phyloP scores from a whole-genome alignment of 2,797 vertebrate genomes.

The Propithecus perrieri region DNA sequence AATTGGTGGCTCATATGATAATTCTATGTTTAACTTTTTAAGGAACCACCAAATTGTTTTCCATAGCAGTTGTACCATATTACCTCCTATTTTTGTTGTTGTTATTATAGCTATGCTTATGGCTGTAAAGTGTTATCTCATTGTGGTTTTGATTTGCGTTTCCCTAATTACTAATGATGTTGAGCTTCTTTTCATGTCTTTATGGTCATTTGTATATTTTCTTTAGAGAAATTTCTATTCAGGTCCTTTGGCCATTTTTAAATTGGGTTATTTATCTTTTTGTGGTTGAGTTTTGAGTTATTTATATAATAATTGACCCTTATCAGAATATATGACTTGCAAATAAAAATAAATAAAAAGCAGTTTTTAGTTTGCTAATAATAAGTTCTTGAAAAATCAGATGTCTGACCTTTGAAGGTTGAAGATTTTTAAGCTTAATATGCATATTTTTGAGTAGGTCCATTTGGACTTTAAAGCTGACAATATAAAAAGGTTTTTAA shows the following conservation, averaged over 20 bases:
- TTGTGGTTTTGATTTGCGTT: too few relatives aligned
- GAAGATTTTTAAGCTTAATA: not conserved
- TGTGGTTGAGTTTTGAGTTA: not conserved
- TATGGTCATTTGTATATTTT: not conserved
- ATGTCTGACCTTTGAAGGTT: not conserved
- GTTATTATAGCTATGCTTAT: too few relatives aligned
- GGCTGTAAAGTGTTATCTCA: too few relatives aligned
- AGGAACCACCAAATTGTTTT: not conserved
- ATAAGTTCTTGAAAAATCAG: not conserved
- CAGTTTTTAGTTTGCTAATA: not conserved
- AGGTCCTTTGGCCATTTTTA: not conserved
- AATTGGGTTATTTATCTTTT: not conserved
- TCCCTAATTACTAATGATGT: too few relatives aligned
- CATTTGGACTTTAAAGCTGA: not conserved
- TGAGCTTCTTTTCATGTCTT: too few relatives aligned
- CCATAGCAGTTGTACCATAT: not conserved
- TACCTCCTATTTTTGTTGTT: too few relatives aligned
- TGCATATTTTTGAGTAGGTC: not conserved
- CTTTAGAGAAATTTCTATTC: not conserved
- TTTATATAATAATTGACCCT: not conserved
- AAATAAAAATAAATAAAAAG: not conserved
- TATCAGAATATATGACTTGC: not conserved
- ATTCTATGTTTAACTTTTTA: too few relatives aligned
- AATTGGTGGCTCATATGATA: too few relatives aligned
- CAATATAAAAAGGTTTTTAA: not conserved